Evolutionary conservation across 2,113 vertebrate species (phyloP).

Genomic region (Solenodon paradoxus): DNA sequence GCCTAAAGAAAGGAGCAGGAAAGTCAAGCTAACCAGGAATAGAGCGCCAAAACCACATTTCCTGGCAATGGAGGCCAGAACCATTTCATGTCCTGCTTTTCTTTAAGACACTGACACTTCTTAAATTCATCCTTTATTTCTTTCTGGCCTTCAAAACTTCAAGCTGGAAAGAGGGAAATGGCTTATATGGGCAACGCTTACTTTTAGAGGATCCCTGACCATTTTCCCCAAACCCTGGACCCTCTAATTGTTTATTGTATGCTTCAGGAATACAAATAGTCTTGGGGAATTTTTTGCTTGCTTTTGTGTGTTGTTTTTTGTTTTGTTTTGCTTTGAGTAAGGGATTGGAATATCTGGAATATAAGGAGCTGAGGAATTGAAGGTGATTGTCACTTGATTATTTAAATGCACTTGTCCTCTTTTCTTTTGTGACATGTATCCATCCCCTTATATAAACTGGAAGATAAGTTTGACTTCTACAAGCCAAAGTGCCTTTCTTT

Average conservation of each 20-base stretch:
- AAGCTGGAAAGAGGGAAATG: not conserved
- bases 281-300: not conserved
- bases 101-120: not conserved
- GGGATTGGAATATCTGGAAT: not conserved
- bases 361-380: not conserved
- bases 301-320: too few relatives aligned
- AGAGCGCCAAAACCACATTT: not conserved
- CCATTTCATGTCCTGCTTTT: not conserved
- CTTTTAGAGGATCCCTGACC: too few relatives aligned
- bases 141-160: not conserved
- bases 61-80: not conserved
- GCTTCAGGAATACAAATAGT: not conserved
- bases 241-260: not conserved
- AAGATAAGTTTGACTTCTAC: not conserved
- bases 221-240: not conserved
- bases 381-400: not conserved
- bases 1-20: not conserved
- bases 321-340: not conserved
- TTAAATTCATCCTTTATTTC: not conserved
- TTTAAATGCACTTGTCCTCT: not conserved
- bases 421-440: not conserved
- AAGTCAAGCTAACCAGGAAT: not conserved
- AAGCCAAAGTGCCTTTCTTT: not conserved
- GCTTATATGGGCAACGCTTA: too few relatives aligned
- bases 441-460: not conserved